Evolutionary conservation across 2,113 vertebrate genomes (phyloP), one percentile per base, ranked within the genome.

Genomic region (Clarias magur): DNA sequence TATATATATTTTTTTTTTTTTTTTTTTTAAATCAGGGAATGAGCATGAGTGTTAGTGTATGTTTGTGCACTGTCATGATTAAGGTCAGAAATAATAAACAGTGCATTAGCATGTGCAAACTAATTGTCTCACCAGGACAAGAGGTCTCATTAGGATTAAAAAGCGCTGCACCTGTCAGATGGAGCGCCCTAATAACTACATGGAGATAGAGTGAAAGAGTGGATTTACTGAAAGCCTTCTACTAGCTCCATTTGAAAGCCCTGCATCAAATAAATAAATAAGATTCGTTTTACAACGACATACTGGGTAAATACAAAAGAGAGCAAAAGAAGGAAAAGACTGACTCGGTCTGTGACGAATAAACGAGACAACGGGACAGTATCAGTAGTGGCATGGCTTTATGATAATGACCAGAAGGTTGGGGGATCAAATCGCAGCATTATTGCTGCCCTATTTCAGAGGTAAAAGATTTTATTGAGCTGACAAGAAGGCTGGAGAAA

Each of bases 91-190:
- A 80, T 80, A 54, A 85, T 63, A 78, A 78, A 54, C 73, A 65
- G 57, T 78, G n/a, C 73, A 59, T 67, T 63, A 85, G 56, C 27
- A 63, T 85, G 15, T 62, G 70, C 34, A 60, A 3, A 30, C 15
- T 53, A 79, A 85, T 79, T 30, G 42, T 23, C 75, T 67, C 84
- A 85, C 15, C 42, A 68, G 84, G 73, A 54, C 73, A 56, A 27
- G 73, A 85, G 60, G 42, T 62, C 53, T 85, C 73, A 79, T 85
- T 79, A 80, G 59, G 42, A n/a, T 67, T 67, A 25, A 79, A 79
- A 85, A 53, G 73, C 75, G 38, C 48, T 56, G 76, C 75, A 57
- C 62, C 85, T 68, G 75, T 76, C 75, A 53, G 78, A 4, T 57
- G 30, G 48, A 56, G 68, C 34, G 34, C 76, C 27, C 17, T 86